phyloP scores from a whole-genome alignment of 2,888 invertebrate species.

The Gryllus longicercus region DNA sequence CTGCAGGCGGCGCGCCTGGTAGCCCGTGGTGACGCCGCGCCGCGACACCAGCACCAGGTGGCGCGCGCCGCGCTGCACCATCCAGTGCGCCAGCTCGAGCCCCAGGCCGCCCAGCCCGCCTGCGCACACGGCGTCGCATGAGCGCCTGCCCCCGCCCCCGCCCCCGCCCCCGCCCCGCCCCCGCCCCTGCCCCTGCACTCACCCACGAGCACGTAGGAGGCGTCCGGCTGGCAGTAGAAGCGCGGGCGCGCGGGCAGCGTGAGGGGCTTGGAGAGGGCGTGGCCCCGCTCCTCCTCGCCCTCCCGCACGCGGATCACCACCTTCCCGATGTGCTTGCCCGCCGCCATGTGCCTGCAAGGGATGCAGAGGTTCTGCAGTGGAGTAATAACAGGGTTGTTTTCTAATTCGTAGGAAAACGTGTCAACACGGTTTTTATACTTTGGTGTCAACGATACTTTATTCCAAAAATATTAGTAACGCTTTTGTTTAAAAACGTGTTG shows the following conservation, averaged over 20 bases:
- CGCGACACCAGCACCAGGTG: slow-evolving; percentile 55
- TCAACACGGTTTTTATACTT: too few species aligned
- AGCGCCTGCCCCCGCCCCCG: too few species aligned
- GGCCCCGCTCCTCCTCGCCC: slow-evolving; percentile 38
- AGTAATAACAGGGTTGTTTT: too few species aligned
- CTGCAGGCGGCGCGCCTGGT: slow-evolving; percentile 43
- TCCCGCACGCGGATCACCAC: slow-evolving; percentile 43
- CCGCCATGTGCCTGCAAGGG: slow-evolving; percentile 49
- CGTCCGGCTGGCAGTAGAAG: neutral
- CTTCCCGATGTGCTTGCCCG: slow-evolving; percentile 83
- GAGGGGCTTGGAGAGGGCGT: slow-evolving; percentile 51
- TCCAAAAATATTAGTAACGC: too few species aligned
- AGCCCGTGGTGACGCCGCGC: slow-evolving; percentile 55
- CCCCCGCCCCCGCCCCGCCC: too few species aligned
- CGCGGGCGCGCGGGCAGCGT: neutral
- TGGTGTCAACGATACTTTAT: too few species aligned
- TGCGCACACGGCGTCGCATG: slow-evolving; percentile 32
- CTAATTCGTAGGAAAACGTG: too few species aligned
- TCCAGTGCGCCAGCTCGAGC: slow-evolving; percentile 52
- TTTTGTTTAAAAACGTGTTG: too few species aligned
- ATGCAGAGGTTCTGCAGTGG: too few species aligned
- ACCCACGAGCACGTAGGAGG: slow-evolving; percentile 37
- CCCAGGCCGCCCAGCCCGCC: slow-evolving; percentile 57
- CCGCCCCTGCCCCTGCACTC: too few species aligned
- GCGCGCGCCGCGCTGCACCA: slow-evolving; percentile 54